Evolutionary conservation across 2,797 vertebrate species (phyloP), one percentile per base, ranked within the genome.

Genomic region (Danio kyathit): DNA sequence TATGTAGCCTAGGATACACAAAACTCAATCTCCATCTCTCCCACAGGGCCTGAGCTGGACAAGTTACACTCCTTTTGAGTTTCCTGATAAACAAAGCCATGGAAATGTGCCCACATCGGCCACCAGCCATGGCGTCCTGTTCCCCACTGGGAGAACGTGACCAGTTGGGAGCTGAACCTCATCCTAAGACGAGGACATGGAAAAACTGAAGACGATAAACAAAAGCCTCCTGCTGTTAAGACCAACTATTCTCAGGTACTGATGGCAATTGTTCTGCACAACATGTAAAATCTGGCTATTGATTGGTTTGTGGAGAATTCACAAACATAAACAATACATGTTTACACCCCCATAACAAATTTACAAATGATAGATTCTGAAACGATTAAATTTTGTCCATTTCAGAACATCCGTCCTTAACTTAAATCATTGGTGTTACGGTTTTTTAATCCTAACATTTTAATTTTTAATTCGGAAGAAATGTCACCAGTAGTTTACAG

Each of bases 21-120:
- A 52, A 56, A 40, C 44, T 21, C 8, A 7, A 49, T 59, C 8
- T 52, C n/a, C 41, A 64, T 66, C 13, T 4, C 38, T 54, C 46
- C 44, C 48, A 73, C 60, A 11, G 65, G 67, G 69, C 13, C 7
- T 19, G 60, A 69, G 41, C 14, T 7, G 56, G 52, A n/a, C 64
- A 80, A 78, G 80, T 76, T 69, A 59, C 8, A 66, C 72, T n/a
- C 11, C 63, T 63, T 16, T 70, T 19, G 59, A 43, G 49, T 83
- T 85, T 84, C 82, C 88, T 80, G 74, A 77, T 69, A 75, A 79
- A 84, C 57, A 7, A 54, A 81, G 67, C 79, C 63, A 73, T 70
- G 38, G n/a, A 71, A 85, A 76, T n/a, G 44, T 65, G 59, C 46
- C 71, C 60, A 61, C 46, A 72, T 9, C 7, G 16, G 64, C 52